These are phyloP conservation scores for Drosophila trapezifrons DNA, from an alignment of 1,140 invertebrate genomes.

Conservation along the genomic window DNA sequence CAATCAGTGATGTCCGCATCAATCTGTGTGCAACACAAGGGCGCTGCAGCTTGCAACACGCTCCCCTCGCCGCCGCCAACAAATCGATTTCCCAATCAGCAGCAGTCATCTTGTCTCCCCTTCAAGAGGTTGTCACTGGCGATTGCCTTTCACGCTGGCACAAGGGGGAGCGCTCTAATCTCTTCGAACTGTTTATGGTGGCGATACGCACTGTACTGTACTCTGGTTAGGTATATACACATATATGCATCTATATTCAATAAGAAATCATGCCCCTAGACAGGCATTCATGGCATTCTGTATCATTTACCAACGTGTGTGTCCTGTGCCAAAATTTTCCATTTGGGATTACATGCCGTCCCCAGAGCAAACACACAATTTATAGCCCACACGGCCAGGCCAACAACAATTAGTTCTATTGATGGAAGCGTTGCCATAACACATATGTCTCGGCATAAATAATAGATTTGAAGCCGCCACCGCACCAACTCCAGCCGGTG, in stretches of 20 bases:
- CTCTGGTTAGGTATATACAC: background rate
- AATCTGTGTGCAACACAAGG: constrained; percentile 16
- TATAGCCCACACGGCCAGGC: constrained; percentile 34
- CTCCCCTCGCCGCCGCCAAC: background rate
- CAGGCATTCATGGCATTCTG: constrained; percentile 24
- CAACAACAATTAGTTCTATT: constrained; percentile 76
- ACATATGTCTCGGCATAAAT: constrained; percentile 74
- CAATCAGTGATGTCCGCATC: constrained; percentile 14
- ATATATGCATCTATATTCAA: constrained; percentile 28
- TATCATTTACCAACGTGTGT: background rate
- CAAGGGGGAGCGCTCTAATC: constrained; percentile 22
- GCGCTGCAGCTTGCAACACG: constrained; percentile 10
- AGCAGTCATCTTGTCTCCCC: constrained; percentile 35
- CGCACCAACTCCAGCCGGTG: constrained; percentile 25
- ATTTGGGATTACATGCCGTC: constrained; percentile 10
- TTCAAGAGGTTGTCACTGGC: constrained; percentile 29
- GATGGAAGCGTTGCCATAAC: constrained; percentile 57
- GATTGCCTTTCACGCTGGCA: constrained; percentile 18
- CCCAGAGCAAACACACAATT: constrained; percentile 38
- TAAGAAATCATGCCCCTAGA: constrained; percentile 23
- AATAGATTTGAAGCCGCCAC: constrained; percentile 70
- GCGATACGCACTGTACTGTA: constrained; percentile 3
- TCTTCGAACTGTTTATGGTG: constrained; percentile 5
- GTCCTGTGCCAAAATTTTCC: constrained; percentile 11
- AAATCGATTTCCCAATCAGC: constrained; percentile 48